Base-by-base conservation (phyloP, 1,140 invertebrate genomes). In the Hormaphis cornu region DNA sequence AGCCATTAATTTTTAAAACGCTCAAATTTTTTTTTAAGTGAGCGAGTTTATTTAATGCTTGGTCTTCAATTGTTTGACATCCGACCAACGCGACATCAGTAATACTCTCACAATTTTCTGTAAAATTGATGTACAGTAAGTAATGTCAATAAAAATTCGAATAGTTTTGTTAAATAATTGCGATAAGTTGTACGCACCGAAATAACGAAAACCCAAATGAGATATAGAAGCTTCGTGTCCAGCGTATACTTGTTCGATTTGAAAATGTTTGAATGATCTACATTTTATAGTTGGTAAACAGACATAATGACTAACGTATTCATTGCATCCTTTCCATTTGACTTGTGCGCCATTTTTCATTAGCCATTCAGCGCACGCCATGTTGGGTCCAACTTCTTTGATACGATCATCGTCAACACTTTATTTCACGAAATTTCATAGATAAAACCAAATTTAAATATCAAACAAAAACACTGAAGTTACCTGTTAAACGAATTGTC, bases 351-450 rank as follows among this genome's bases (percentile, higher is more conserved):
- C 91, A 80, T 91, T 91, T 75, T 84, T 79, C 46, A 93, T 76
- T 9, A 95, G 80, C 93, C 93, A 95, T 80, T 95, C 92, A 2
- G 92, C 89, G 80, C 91, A 93, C 14, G 88, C 87, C 74, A 86
- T 76, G 77, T 95, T 90, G 3, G 91, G 83, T 1, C 93, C 92
- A 70, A 92, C 81, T 73, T 82, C 77, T 76, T 87, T 83, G 33
- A 91, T 82, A 72, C 90, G 79, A 8, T 83, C 79, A 40, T 79
- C 73, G 3, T 70, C 72, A 10, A 74, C 71, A 40, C 74, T 70
- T 70, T 33, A 18, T 20, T 20, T 22, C n/a, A 70, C n/a, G 18
- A 9, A 46, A 44, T 20, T 9, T 14, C 7, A 14, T 24, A 7
- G 2, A 40, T 58, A 58, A 22, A 37, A 20, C 6, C 40, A n/a